These are phyloP conservation scores for Clarias macrocephalus DNA, from an alignment of 2,113 vertebrate species.

Conservation along the genomic window DNA sequence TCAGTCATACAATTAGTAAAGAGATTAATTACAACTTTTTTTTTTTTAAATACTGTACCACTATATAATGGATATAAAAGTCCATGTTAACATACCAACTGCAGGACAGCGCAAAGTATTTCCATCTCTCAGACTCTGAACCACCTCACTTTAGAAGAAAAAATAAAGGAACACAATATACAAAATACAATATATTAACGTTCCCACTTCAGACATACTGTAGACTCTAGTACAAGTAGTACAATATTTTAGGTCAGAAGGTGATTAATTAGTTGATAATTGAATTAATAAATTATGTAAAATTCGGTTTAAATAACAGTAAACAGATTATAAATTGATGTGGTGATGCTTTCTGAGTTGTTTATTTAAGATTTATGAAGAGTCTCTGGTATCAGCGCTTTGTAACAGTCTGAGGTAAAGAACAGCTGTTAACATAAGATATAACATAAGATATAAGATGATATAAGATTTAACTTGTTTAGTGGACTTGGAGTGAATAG, in stretches of 20 bases:
- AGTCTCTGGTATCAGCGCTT: background rate
- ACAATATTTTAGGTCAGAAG: no score
- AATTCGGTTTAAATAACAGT: no score
- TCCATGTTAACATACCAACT: constrained; percentile 55
- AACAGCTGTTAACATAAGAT: background rate
- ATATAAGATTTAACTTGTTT: background rate
- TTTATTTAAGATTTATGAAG: background rate
- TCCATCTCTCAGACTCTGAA: constrained; percentile 72
- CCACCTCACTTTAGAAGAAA: constrained; percentile 62
- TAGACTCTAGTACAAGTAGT: no score
- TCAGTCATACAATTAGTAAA: no score
- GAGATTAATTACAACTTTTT: no score
- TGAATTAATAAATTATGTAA: background rate
- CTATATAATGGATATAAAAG: no score
- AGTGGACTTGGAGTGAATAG: background rate
- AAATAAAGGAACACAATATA: background rate
- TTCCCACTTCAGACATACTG: no score
- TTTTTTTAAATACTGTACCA: background rate
- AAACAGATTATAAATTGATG: background rate
- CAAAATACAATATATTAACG: background rate
- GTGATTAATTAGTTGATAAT: background rate
- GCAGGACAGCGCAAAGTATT: constrained; percentile 68
- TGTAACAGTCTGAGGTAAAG: background rate
- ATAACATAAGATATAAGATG: background rate
- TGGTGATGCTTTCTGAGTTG: background rate